Conservation (phyloP, 2,888 invertebrate genomes). For the Aplocera efformata region DNA sequence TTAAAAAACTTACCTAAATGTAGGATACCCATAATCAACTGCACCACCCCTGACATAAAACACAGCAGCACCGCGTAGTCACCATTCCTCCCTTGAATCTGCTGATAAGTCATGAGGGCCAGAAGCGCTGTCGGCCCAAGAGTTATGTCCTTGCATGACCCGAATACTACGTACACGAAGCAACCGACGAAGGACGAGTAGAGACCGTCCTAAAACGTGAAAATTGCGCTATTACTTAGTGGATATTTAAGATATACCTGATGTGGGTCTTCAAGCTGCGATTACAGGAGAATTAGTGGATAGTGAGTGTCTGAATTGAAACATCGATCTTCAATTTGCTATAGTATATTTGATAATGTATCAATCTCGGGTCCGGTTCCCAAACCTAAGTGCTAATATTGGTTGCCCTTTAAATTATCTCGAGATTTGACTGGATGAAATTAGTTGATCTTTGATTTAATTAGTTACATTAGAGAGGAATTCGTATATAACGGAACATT, state of each 20-base stretch:
- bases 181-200: constrained; percentile 97
- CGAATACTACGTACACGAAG: constrained; percentile 93
- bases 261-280: neutral
- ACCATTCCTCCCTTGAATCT: constrained; percentile 84
- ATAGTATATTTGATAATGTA: no score
- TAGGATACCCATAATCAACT: constrained; percentile 89
- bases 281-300: no score
- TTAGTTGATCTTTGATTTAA: no score
- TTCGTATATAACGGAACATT: no score
- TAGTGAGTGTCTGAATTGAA: no score
- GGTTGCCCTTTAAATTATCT: no score
- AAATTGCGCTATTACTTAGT: constrained; percentile 11
- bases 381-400: no score
- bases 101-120: constrained; percentile 93
- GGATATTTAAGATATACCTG: neutral
- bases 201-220: constrained; percentile 88
- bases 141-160: constrained; percentile 92
- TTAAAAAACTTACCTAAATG: constrained; percentile 88
- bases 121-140: constrained; percentile 96
- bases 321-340: no score
- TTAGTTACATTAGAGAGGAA: no score
- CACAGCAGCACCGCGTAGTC: constrained; percentile 92
- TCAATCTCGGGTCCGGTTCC: no score
- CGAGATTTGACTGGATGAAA: no score
- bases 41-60: constrained; percentile 90